phyloP scores from a whole-genome alignment of 1,140 invertebrate species.

The Caenorhabditis remanei region DNA sequence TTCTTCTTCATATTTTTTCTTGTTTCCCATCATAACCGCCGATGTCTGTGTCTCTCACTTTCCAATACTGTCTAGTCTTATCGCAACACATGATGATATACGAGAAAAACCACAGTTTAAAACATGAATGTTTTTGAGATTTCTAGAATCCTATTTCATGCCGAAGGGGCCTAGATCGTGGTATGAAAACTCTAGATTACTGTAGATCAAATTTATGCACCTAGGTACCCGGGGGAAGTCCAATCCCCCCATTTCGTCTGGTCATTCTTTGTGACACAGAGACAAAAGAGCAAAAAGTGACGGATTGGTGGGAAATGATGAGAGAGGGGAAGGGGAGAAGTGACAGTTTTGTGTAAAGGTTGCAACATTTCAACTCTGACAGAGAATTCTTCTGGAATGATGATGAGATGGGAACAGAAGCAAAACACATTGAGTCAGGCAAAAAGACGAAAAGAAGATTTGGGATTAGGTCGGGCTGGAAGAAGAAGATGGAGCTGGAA shows the following conservation, averaged over 20 bases:
- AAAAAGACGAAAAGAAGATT: not conserved
- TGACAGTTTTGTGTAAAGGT: conserved; percentile 47
- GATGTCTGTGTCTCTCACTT: not conserved
- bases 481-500: too few relatives aligned
- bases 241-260: not conserved
- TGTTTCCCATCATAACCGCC: conserved; percentile 29
- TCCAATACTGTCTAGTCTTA: not conserved
- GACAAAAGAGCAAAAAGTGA: conserved; percentile 48
- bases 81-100: conserved; percentile 2
- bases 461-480: too few relatives aligned
- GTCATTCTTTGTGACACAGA: not conserved
- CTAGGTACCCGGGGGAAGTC: not conserved
- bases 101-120: not conserved
- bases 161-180: too few relatives aligned
- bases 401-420: not conserved
- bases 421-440: conserved; percentile 6
- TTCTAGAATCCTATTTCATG: too few relatives aligned
- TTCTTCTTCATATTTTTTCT: not conserved
- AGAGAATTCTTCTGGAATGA: not conserved
- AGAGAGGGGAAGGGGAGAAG: not conserved
- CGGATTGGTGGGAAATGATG: conserved; percentile 38
- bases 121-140: too few relatives aligned
- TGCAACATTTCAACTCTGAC: conserved; percentile 41
- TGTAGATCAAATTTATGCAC: not conserved
- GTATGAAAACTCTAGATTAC: too few relatives aligned